Evolutionary conservation across 1,140 invertebrate species (phyloP), one percentile per base, ranked within the genome.

Genomic region (Drosophila micromelanica): DNA sequence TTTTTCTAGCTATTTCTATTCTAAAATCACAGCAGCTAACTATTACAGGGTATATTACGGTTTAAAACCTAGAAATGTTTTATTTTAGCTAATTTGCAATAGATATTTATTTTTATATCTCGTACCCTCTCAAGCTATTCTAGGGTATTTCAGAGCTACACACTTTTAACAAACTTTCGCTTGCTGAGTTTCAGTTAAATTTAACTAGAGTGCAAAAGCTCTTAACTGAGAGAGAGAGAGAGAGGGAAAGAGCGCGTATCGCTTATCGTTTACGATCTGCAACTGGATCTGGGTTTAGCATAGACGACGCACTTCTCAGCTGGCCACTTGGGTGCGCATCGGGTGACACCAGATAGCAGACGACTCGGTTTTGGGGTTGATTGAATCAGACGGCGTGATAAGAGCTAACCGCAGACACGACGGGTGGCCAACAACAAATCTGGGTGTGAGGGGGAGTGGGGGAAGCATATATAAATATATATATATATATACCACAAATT

Each of bases 231-330:
- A 55, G 59, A n/a, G 43, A 3, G 27, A n/a, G 9, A 70, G 30
- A 48, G 59, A n/a, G n/a, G n/a, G n/a, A n/a, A n/a, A n/a, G n/a
- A n/a, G 43, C 6, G 27, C 15, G 5, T 32, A 51, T 32, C n/a
- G 37, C 38, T 45, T 73, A 69, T 73, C 71, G 71, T 62, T 70
- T 51, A 69, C 64, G 71, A 70, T 70, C 51, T 62, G 0, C 7
- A 45, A 32, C 40, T 17, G 52, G 15, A 56, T 67, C 55, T 20
- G 43, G 45, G n/a, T 52, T 54, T 37, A 67, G 63, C 48, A 27
- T 27, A 27, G 27, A 27, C 27, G 0, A 23, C 20, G 20, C 20
- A 23, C 20, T 59, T 51, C 32, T 7, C 20, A 38, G 51, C 68
- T 57, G 32, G 30, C 7, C 9, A 4, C 20, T 56, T 37, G 48